These are phyloP conservation scores for Pogonocichla stellata DNA, from an alignment of 2,113 vertebrate species.

Conservation along the genomic window DNA sequence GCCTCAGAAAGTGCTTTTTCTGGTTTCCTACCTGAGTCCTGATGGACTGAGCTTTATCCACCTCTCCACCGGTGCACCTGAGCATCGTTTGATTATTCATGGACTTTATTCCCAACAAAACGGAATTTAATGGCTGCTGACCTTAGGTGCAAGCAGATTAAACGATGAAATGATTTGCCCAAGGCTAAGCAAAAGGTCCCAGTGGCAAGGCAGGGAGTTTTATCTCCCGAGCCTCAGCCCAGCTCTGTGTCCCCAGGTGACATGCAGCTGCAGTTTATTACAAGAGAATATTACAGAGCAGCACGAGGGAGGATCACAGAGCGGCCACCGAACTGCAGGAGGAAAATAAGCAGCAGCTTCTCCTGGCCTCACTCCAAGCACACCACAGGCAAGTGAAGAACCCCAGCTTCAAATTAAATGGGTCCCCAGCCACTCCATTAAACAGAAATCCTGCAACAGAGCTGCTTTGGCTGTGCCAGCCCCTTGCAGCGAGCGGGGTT, in stretches of 20 bases:
- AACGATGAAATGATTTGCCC: slow-evolving; percentile 42
- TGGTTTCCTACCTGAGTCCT: not conserved
- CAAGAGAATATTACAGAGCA: not conserved
- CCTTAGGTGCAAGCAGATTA: slow-evolving; percentile 21
- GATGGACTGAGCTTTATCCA: not conserved
- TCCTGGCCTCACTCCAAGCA: slow-evolving; percentile 52
- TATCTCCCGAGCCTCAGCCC: slow-evolving; percentile 17
- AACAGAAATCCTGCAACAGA: slow-evolving; percentile 21
- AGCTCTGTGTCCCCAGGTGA: not conserved
- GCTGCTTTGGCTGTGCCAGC: slow-evolving; percentile 44
- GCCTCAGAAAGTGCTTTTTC: not conserved
- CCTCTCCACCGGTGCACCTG: not conserved
- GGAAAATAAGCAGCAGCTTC: slow-evolving; percentile 49
- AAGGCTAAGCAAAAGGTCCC: slow-evolving; percentile 44
- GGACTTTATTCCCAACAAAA: not conserved
- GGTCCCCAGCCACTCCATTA: slow-evolving; percentile 69
- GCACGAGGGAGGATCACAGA: slow-evolving; percentile 21
- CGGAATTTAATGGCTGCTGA: not conserved
- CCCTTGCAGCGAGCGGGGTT: not conserved
- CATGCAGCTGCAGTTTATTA: slow-evolving; percentile 23
- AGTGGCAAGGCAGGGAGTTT: slow-evolving; percentile 16
- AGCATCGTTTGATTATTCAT: not conserved
- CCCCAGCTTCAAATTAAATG: slow-evolving; percentile 65
- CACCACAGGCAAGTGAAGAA: slow-evolving; percentile 55
- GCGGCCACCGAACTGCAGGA: not conserved